Evolutionary conservation across 2,797 vertebrate species (phyloP), one percentile per base, ranked within the genome.

Genomic region (Tolypeutes matacus): DNA sequence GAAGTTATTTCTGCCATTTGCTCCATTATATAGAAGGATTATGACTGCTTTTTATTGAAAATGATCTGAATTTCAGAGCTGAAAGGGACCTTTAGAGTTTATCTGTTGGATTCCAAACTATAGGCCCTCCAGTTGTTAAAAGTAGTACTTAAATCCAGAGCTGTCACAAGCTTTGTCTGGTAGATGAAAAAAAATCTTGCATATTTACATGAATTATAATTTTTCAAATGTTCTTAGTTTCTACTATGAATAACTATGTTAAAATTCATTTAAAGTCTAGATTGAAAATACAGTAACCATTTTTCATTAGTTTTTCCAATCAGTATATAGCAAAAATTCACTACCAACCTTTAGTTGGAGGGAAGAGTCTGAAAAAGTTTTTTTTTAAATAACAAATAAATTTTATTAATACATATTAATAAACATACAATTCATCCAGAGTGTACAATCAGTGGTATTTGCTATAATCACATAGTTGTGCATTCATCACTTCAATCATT

Each of bases 1-100:
- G 91, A 85, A 70, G 76, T 51, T 72, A 86, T 73, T 86, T 65
- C n/a, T 88, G 69, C 25, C 75, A 83, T 78, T 96, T 86, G n/a
- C 62, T 88, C n/a, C 64, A 64, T 90, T 89, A 64, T 17, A 49
- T 64, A 78, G 31, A 89, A 86, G 20, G 69, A 60, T 87, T 70
- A 80, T 92, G 77, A 39, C 18, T 2, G 18, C 46, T 89, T 93
- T 56, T 73, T 27, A 25, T 0, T 86, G 81, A 85, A 84, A 75
- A 89, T 95, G 72, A 80, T 65, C 58, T 80, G 67, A 93, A 73
- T 93, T 94, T 92, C 56, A 91, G 56, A 77, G 77, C 62, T 56
- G 34, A 92, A 86, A 86, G 11, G 12, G 56, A 86, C 5, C 39
- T 72, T 72, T 72, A 36, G 39, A 62, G 15, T 93, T 91, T 95